Evolutionary conservation across 1,140 invertebrate species (phyloP), one percentile per base, ranked within the genome.

Genomic region (Lepidotrigona ventralis): DNA sequence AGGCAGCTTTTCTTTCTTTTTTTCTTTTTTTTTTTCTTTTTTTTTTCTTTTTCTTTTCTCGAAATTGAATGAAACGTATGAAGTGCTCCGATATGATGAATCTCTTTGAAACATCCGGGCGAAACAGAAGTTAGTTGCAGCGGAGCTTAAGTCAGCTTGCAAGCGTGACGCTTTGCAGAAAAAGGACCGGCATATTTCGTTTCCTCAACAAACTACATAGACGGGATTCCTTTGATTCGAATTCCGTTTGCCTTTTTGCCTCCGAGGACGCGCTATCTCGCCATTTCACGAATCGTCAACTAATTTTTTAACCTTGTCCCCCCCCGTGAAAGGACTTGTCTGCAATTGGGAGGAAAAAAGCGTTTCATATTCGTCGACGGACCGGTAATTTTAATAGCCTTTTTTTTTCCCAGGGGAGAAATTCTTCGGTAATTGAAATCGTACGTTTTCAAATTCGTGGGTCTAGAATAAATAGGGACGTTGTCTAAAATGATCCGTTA

Each of bases 201-300:
- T 6, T 39, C 19, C 23, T 19, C n/a, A 51, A 64, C n/a, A 63
- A 26, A 53, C 53, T 23, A 26, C 26, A 33, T 51, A 23, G 51
- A 19, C 66, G 17, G 15, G 46, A 72, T 77, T 78, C 71, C 75
- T 72, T 83, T 83, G 81, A 78, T 70, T 64, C 68, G 68, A 39
- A 83, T 72, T 78, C 74, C 29, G 26, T 83, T 83, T 71, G 56
- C 39, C 46, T 66, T 66, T 46, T 39, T 56, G 64, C 72, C 29
- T 46, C 75, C 11, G 66, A n/a, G 58, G 79, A 51, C 39, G 15
- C 46, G 54, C 5, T 63, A 8, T 12, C 21, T 54, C 33, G 53
- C 3, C 56, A 64, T 26, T 33, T 3, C 1, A 74, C 53, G 53
- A 54, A 39, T 19, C 15, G 53, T 5, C 39, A 39, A 9, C 54